Evolutionary conservation across 2,888 invertebrate species (phyloP), one percentile per base, ranked within the genome.

Genomic region (Parascotia fuliginaria): DNA sequence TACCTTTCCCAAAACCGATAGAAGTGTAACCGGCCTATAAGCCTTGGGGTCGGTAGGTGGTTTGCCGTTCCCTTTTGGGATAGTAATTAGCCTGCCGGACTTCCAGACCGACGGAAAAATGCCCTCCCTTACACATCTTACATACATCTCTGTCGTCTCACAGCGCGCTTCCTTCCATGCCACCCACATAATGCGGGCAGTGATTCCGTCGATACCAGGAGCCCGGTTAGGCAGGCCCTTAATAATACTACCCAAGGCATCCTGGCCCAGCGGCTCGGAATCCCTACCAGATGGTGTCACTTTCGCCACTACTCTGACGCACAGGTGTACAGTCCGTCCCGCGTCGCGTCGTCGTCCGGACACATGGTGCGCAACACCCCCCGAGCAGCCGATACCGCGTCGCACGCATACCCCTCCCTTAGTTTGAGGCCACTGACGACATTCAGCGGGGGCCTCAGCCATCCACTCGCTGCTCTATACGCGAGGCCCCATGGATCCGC

Each of bases 11-110:
- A 78, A 24, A 0, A 71, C 41, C 0, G 75, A 55, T 1, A 77
- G 59, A 0, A 79, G 45, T 0, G 75, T 72, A 0, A 77, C 54
- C 0, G 75, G 73, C 0, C 73, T 41, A 9, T 74, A 78, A 0
- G 70, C 62, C 27, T 62, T 67, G 0, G 70, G 66, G 9, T 70
- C 67, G 0, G 57, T 33, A 0, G 49, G 46, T 3, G 66, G 59
- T 31, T 54, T 64, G 9, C 32, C 65, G 9, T 63, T 64, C 4
- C 67, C 62, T 44, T 69, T 70, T 1, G 71, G 67, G 33, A 70
- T 14, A 1, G 65, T 54, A 0, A 66, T 9, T 0, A 69, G 41
- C 6, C 41, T 37, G 0, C 69, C 70, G 0, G 5, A 16, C 31
- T 72, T 72, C 70, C 70, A 73, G 0, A 65, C 28, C 0, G 52